These are phyloP conservation scores for Silurus aristotelis DNA, from an alignment of 2,797 vertebrate species.

Conservation along the genomic window DNA sequence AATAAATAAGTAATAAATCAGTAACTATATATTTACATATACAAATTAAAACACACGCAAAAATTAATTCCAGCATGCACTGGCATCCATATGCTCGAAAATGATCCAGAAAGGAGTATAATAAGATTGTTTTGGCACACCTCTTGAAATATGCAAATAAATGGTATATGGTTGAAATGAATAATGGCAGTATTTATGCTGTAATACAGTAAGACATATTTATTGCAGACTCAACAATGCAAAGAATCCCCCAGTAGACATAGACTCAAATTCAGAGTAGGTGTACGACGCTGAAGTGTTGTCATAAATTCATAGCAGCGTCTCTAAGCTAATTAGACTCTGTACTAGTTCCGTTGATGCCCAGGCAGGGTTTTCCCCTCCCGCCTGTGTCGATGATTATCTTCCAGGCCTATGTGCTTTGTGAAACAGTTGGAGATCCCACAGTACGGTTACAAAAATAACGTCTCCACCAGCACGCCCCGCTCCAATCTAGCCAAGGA, in stretches of 20 bases:
- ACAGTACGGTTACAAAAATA: conserved; percentile 97
- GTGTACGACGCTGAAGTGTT: background rate
- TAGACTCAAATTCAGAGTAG: background rate
- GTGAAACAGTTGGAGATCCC: conserved; percentile 99
- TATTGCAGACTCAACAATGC: background rate
- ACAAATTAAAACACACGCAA: background rate
- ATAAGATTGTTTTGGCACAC: background rate
- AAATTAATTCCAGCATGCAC: background rate
- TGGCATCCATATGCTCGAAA: background rate
- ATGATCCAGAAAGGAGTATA: background rate
- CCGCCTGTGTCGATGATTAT: conserved; percentile 47
- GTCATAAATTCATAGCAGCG: conserved; percentile 9
- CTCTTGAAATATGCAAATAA: background rate
- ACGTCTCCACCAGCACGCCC: conserved; percentile 93
- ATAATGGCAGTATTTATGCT: background rate
- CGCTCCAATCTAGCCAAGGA: conserved; percentile 98
- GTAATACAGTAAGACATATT: background rate
- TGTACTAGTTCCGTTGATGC: conserved; percentile 39
- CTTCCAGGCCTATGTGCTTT: conserved; percentile 97
- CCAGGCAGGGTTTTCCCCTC: conserved; percentile 31
- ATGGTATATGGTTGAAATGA: background rate
- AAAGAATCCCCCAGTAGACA: background rate
- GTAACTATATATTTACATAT: background rate
- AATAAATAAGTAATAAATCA: background rate
- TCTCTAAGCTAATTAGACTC: conserved; percentile 26